phyloP scores from a whole-genome alignment of 2,888 invertebrate species.

The Stenotaenia linearis region DNA sequence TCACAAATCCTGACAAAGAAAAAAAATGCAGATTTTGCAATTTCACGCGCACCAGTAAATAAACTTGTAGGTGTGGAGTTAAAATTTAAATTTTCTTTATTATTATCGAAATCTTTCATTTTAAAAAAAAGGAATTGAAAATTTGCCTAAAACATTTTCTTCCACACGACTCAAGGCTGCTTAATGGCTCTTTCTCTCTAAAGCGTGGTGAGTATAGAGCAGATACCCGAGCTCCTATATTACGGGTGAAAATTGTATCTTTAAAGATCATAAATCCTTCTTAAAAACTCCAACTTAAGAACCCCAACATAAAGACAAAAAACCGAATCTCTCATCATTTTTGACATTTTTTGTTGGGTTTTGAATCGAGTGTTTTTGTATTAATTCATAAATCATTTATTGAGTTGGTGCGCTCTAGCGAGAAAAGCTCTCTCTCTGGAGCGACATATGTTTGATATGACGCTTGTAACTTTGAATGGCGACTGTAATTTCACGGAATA shows the following conservation, averaged over 20 bases:
- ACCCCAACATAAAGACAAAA: not conserved
- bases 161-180: not conserved
- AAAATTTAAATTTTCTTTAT: not conserved
- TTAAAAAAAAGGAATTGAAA: not conserved
- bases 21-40: not conserved
- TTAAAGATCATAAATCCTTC: constrained; percentile 1
- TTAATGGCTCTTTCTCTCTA: not conserved
- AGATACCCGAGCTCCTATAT: not conserved
- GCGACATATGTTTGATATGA: no score
- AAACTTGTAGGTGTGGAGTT: not conserved
- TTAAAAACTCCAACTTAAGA: not conserved
- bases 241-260: not conserved
- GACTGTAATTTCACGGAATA: no score
- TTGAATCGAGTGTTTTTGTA: no score
- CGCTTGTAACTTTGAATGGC: no score
- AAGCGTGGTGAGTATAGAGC: not conserved
- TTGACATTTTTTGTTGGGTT: not conserved
- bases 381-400: no score
- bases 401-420: no score
- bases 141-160: not conserved
- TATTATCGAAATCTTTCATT: not conserved
- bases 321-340: not conserved
- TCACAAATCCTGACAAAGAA: not conserved
- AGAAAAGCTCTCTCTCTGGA: no score
- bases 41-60: not conserved